Percentiles rank a stretch among this genome's conserved stretches.
Conservation (phyloP, 2,888 invertebrate genomes). For the Cheilosia scutellata region DNA sequence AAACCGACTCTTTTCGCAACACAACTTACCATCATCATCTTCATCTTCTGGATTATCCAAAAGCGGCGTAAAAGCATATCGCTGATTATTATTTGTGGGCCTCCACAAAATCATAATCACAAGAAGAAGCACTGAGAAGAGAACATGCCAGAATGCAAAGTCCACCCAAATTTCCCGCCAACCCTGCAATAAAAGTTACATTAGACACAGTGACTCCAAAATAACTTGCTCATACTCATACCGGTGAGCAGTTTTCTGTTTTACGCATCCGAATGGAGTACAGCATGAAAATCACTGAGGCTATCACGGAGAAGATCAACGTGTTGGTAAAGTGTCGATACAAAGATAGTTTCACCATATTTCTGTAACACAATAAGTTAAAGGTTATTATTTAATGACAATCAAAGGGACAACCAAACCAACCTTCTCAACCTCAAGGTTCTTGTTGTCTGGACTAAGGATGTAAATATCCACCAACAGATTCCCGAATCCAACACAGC, state of each 20-base stretch:
- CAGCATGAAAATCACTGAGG: constrained; percentile 96
- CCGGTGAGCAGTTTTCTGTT: constrained; percentile 90
- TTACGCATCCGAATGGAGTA: constrained; percentile 94
- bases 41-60: constrained; percentile 93
- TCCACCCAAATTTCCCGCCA: constrained; percentile 98
- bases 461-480: constrained; percentile 97
- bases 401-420: constrained; percentile 53
- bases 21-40: constrained; percentile 87
- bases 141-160: constrained; percentile 97
- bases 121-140: constrained; percentile 93
- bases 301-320: constrained; percentile 94
- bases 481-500: constrained; percentile 94
- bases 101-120: constrained; percentile 98
- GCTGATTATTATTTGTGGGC: constrained; percentile 97
- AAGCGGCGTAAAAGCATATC: constrained; percentile 96
- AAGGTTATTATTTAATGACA: neutral
- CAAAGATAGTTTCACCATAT: constrained; percentile 94
- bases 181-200: constrained; percentile 85
- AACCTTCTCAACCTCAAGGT: constrained; percentile 92
- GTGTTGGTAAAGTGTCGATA: constrained; percentile 98
- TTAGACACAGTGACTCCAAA: constrained; percentile 26
- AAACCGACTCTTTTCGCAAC: neutral
- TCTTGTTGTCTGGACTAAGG: constrained; percentile 94
- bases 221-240: constrained; percentile 83
- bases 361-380: constrained; percentile 85